A percentile compares a stretch with the other conserved stretches of the same genome.
Evolutionary conservation across 2,888 invertebrate species (phyloP).

Genomic region (Macrosiphum euphorbiae): DNA sequence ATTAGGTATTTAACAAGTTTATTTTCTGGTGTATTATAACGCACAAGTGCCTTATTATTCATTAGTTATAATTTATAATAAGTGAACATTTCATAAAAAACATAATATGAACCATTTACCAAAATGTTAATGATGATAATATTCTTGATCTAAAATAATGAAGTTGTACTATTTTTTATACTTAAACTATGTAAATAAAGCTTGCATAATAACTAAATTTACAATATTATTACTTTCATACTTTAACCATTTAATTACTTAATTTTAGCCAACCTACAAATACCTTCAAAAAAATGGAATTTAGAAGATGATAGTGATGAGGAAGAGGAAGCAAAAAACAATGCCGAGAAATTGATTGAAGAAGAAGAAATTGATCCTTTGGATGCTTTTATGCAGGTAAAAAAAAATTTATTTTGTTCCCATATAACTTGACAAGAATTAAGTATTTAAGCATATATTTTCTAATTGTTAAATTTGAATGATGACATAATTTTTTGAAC

Average conservation of each 20-base stretch:
- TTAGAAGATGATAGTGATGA: constrained; percentile 97
- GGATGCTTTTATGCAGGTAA: constrained; percentile 97
- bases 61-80: not conserved
- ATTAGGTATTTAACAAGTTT: not conserved
- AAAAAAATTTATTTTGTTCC: not conserved
- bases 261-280: constrained; percentile 74
- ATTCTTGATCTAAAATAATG: not conserved
- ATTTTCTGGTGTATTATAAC: not conserved
- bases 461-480: not conserved
- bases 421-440: not conserved
- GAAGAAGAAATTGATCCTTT: constrained; percentile 90
- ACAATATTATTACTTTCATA: not conserved
- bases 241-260: constrained; percentile 18
- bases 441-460: not conserved
- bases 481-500: not conserved
- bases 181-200: no score
- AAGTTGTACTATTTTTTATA: not conserved
- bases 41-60: not conserved
- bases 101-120: not conserved
- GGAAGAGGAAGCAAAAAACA: constrained; percentile 74
- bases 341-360: constrained; percentile 68
- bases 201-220: no score
- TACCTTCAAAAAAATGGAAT: constrained; percentile 88
- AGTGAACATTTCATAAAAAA: not conserved
- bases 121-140: not conserved